phyloP scores from a whole-genome alignment of 2,113 vertebrate species.

The Coregonus clupeaformis region DNA sequence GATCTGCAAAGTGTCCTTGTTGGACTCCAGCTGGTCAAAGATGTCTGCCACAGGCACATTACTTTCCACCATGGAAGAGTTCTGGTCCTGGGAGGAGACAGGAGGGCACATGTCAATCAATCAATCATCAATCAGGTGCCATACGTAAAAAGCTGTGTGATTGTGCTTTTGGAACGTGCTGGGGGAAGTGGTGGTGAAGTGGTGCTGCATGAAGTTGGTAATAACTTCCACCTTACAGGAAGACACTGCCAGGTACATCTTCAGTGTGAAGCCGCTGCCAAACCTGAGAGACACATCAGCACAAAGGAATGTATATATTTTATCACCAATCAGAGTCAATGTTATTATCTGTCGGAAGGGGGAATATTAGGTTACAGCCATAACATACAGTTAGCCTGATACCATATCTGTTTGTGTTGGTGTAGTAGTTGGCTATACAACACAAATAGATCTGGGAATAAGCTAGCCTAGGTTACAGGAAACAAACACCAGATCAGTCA shows the following conservation, averaged over 20 bases:
- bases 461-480: too few relatives aligned
- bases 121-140: not conserved
- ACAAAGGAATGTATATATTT: slow-evolving; percentile 25
- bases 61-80: slow-evolving; percentile 89
- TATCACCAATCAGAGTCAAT: slow-evolving; percentile 19
- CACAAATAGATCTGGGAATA: too few relatives aligned
- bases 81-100: slow-evolving; percentile 78
- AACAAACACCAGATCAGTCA: too few relatives aligned
- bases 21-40: slow-evolving; percentile 89
- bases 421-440: too few relatives aligned
- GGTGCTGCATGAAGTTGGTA: slow-evolving; percentile 87
- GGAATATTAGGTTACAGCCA: slow-evolving; percentile 15
- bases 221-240: slow-evolving; percentile 75
- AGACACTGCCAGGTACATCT: slow-evolving; percentile 86
- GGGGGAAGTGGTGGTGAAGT: slow-evolving; percentile 72
- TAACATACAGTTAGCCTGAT: not conserved
- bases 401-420: too few relatives aligned
- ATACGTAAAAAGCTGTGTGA: too few relatives aligned
- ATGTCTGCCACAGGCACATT: slow-evolving; percentile 88
- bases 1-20: slow-evolving; percentile 85
- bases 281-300: slow-evolving; percentile 75
- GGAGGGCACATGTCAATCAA: slow-evolving; percentile 15
- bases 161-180: slow-evolving; percentile 80
- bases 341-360: slow-evolving; percentile 31
- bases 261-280: slow-evolving; percentile 96